Conservation (phyloP, 2,888 invertebrate genomes). For the Callosobruchus maculatus region DNA sequence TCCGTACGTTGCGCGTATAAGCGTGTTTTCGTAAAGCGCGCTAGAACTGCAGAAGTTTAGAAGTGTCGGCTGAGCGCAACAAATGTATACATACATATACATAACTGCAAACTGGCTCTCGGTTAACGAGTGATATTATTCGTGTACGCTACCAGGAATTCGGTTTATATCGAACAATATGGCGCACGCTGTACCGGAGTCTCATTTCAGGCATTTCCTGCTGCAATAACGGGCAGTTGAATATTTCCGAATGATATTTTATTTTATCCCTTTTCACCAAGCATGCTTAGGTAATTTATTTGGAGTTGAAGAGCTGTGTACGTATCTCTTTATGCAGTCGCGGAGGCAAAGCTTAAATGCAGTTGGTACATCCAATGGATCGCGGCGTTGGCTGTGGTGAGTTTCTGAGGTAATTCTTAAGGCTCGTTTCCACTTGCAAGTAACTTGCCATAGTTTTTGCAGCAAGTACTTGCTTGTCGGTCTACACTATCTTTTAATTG, state of each 20-base stretch:
- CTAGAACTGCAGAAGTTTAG: not conserved
- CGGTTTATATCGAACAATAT: not conserved
- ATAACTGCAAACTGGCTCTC: not conserved
- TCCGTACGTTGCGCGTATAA: not conserved
- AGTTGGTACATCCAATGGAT: too few relatives aligned
- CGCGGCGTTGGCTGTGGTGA: too few relatives aligned
- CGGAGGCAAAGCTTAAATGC: too few relatives aligned
- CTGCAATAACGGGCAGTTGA: not conserved
- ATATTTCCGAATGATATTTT: not conserved
- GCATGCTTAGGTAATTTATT: too few relatives aligned
- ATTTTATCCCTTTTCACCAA: too few relatives aligned
- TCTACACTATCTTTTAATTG: too few relatives aligned
- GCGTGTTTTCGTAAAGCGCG: not conserved
- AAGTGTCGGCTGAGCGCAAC: not conserved
- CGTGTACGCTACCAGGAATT: not conserved
- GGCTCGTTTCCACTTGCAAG: too few relatives aligned
- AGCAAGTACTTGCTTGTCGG: too few relatives aligned
- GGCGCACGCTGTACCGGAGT: not conserved
- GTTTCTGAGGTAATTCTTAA: too few relatives aligned
- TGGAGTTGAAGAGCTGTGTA: too few relatives aligned
- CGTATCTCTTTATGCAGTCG: too few relatives aligned
- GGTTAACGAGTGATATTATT: not conserved
- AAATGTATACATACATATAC: not conserved
- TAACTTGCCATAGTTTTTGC: too few relatives aligned
- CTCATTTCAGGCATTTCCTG: not conserved